A percentile compares a stretch with the other conserved stretches of the same genome.
Evolutionary conservation across 1,140 invertebrate species (phyloP).

Genomic region (Prorops nasuta): DNA sequence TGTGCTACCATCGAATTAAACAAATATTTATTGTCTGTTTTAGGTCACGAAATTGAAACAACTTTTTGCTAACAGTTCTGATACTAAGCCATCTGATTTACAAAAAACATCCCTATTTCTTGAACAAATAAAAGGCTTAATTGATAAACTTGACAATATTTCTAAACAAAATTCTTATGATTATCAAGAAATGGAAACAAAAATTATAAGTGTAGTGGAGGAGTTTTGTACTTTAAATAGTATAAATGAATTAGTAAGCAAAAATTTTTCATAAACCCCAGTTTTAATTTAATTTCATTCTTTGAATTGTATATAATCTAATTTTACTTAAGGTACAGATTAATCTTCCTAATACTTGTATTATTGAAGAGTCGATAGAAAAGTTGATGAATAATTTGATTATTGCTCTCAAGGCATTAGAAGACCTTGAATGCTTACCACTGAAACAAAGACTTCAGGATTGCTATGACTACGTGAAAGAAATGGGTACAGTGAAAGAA

Average conservation of each 20-base stretch:
- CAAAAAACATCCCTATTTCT: slow-evolving; percentile 22
- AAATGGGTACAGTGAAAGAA: slow-evolving; percentile 44
- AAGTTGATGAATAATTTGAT: slow-evolving; percentile 32
- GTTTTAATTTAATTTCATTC: slow-evolving; percentile 5
- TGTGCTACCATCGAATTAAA: too few species aligned
- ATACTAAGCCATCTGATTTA: slow-evolving; percentile 8
- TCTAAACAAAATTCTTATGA: slow-evolving; percentile 26
- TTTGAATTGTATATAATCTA: background rate
- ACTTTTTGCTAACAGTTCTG: slow-evolving; percentile 10
- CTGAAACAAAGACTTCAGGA: slow-evolving; percentile 46
- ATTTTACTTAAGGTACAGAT: slow-evolving; percentile 14
- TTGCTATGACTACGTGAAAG: slow-evolving; percentile 43
- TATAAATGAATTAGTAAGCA: slow-evolving; percentile 23
- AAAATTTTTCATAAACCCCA: too few species aligned
- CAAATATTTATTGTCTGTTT: too few species aligned
- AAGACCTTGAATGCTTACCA: slow-evolving; percentile 41
- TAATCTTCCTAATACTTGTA: slow-evolving; percentile 10
- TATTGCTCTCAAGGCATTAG: slow-evolving; percentile 35
- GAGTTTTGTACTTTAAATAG: slow-evolving; percentile 29
- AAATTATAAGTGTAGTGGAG: slow-evolving; percentile 25
- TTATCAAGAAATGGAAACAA: slow-evolving; percentile 34
- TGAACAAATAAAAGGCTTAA: slow-evolving; percentile 25
- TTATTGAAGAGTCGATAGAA: slow-evolving; percentile 19
- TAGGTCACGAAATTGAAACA: slow-evolving; percentile 33
- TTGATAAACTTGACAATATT: slow-evolving; percentile 32